Evolutionary conservation across 1,140 invertebrate genomes (phyloP).

Genomic region (Drosophila chauvacae): DNA sequence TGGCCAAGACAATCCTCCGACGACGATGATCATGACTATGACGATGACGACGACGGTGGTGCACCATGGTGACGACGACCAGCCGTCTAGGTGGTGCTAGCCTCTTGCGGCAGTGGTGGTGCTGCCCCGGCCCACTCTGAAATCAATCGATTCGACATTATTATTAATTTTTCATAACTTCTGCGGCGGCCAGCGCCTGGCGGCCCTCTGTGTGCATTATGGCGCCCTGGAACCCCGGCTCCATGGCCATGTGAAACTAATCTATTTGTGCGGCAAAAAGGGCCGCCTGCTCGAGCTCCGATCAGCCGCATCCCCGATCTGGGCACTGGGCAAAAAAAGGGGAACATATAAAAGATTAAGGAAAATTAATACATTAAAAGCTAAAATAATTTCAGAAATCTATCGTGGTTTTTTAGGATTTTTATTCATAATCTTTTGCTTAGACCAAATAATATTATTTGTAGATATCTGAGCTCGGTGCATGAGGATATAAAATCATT

Average conservation of each 20-base stretch:
- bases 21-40: conserved; percentile 24
- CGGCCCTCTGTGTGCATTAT: conserved; percentile 79
- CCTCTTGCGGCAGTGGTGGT: conserved; percentile 29
- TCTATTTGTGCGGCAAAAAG: conserved; percentile 80
- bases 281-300: conserved; percentile 54
- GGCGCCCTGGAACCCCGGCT: conserved; percentile 71
- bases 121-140: conserved; percentile 57
- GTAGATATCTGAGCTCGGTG: neutral
- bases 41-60: conserved; percentile 15
- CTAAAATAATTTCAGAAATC: too few species aligned
- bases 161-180: conserved; percentile 85
- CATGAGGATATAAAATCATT: too few species aligned
- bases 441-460: neutral
- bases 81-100: conserved; percentile 74
- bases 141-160: conserved; percentile 85
- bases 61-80: conserved; percentile 56
- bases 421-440: too few species aligned
- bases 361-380: too few species aligned
- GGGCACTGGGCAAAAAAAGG: neutral
- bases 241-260: conserved; percentile 82
- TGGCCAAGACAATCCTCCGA: conserved; percentile 73
- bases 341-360: too few species aligned
- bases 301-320: conserved; percentile 30
- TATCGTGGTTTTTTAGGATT: too few species aligned
- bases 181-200: conserved; percentile 76